Evolutionary conservation across 1,140 invertebrate species (phyloP).

Genomic region (Drosophila aff.): DNA sequence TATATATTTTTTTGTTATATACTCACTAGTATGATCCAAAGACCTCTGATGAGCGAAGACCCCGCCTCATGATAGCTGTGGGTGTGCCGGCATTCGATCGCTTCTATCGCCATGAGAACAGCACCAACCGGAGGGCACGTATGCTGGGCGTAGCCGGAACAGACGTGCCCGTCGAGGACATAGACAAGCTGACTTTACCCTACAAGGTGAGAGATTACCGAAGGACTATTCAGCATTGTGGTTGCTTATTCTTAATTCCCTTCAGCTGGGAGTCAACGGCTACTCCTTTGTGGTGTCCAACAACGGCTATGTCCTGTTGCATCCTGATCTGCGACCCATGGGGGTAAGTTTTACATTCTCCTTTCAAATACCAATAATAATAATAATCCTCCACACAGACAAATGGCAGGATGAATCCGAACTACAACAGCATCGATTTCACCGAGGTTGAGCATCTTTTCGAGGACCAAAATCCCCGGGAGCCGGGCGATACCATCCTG

Average conservation of each 20-base stretch:
- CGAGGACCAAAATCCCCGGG: conserved; percentile 86
- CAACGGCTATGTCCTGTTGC: conserved; percentile 96
- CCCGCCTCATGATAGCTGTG: conserved; percentile 92
- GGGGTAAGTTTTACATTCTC: conserved; percentile 86
- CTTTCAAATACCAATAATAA: not conserved
- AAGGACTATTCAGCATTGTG: too few species aligned
- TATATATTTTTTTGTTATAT: not conserved
- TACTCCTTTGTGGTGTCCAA: conserved; percentile 98
- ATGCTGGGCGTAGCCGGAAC: conserved; percentile 96
- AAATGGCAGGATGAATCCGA: conserved; percentile 92
- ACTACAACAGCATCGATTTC: conserved; percentile 98
- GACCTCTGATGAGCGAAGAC: conserved; percentile 85
- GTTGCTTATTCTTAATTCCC: not conserved
- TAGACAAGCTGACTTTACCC: conserved; percentile 93
- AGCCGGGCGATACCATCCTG: conserved; percentile 86
- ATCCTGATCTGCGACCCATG: conserved; percentile 90
- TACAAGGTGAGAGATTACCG: conserved; percentile 87
- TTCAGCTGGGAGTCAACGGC: conserved; percentile 96
- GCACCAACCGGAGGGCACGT: conserved; percentile 88
- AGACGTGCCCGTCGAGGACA: conserved; percentile 96
- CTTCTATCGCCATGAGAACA: conserved; percentile 87
- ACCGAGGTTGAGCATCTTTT: conserved; percentile 96
- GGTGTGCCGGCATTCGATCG: conserved; percentile 94
- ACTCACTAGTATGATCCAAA: conserved; percentile 83
- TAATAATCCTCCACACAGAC: conserved; percentile 33